A percentile compares a stretch with the other conserved stretches of the same genome.
phyloP scores from a whole-genome alignment of 2,888 invertebrate species.

The Diloba caeruleocephala region DNA sequence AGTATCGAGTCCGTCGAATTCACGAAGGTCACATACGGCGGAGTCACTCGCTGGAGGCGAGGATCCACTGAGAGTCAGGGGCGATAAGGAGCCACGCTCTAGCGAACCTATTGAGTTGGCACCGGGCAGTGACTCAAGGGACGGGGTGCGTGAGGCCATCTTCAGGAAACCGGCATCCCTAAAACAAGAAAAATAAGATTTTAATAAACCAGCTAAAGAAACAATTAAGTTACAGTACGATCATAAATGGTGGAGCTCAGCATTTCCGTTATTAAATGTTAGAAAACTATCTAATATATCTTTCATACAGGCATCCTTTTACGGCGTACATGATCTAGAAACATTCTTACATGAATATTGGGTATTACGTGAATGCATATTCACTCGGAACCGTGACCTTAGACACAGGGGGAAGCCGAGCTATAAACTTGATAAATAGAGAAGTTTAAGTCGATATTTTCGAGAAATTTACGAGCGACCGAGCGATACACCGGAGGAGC shows the following conservation, averaged over 20 bases:
- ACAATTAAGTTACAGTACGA: not conserved
- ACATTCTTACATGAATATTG: slow-evolving; percentile 49
- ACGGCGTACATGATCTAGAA: slow-evolving; percentile 24
- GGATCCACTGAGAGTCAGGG: slow-evolving; percentile 95
- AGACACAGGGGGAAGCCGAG: slow-evolving; percentile 64
- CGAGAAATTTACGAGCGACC: slow-evolving; percentile 70
- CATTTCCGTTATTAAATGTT: slow-evolving; percentile 14
- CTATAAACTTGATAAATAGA: slow-evolving; percentile 80
- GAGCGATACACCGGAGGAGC: slow-evolving; percentile 69
- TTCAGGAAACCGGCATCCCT: slow-evolving; percentile 97
- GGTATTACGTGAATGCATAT: slow-evolving; percentile 66
- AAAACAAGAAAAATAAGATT: slow-evolving; percentile 82
- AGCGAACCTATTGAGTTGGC: slow-evolving; percentile 97
- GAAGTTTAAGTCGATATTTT: slow-evolving; percentile 77
- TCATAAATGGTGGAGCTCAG: slow-evolving; percentile 6
- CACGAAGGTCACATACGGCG: slow-evolving; percentile 93
- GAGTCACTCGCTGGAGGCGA: slow-evolving; percentile 96
- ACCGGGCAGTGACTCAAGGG: slow-evolving; percentile 97
- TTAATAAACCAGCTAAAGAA: slow-evolving; percentile 37
- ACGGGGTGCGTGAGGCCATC: slow-evolving; percentile 98
- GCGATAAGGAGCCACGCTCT: slow-evolving; percentile 94
- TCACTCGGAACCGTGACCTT: slow-evolving; percentile 67
- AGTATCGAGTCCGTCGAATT: slow-evolving; percentile 90
- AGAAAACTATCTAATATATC: slow-evolving; percentile 27
- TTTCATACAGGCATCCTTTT: slow-evolving; percentile 25